Conservation (phyloP, 1,140 invertebrate genomes). For the Eurytemora carolleeae region DNA sequence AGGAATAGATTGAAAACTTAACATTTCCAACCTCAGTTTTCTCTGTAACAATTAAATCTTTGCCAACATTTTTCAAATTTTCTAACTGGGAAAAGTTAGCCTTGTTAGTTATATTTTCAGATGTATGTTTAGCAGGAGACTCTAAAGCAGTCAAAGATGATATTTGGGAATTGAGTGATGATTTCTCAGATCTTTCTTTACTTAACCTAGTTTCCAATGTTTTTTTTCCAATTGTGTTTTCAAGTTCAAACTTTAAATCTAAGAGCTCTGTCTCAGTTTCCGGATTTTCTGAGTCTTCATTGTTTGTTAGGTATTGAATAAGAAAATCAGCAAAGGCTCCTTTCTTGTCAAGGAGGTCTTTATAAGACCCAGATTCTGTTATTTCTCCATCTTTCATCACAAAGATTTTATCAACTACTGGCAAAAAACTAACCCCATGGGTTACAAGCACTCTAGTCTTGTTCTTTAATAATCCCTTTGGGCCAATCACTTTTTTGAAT, state of each 20-base stretch:
- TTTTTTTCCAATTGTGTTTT: slow-evolving; percentile 37
- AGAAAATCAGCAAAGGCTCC: slow-evolving; percentile 27
- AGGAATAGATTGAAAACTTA: slow-evolving; percentile 3
- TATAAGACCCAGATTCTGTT: slow-evolving; percentile 23
- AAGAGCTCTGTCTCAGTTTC: slow-evolving; percentile 35
- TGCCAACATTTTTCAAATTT: not conserved
- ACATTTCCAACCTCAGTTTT: slow-evolving; percentile 6
- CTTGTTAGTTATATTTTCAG: not conserved
- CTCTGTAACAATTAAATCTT: slow-evolving; percentile 10
- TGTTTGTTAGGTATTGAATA: slow-evolving; percentile 22
- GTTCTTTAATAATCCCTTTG: slow-evolving; percentile 49
- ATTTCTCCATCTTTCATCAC: slow-evolving; percentile 25
- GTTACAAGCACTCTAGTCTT: slow-evolving; percentile 31
- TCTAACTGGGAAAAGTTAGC: not conserved
- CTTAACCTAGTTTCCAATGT: slow-evolving; percentile 26
- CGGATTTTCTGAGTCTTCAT: slow-evolving; percentile 17
- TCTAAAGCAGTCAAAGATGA: not conserved
- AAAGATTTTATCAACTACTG: slow-evolving; percentile 25
- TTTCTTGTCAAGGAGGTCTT: slow-evolving; percentile 21
- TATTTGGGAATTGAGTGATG: not conserved
- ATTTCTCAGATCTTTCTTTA: not conserved
- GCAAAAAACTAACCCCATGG: slow-evolving; percentile 24
- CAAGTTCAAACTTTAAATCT: slow-evolving; percentile 50
- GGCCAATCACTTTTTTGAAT: slow-evolving; percentile 71
- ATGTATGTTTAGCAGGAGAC: not conserved